These are phyloP conservation scores for Hymenochirus boettgeri DNA, from an alignment of 2,113 vertebrate species.

Conservation along the genomic window DNA sequence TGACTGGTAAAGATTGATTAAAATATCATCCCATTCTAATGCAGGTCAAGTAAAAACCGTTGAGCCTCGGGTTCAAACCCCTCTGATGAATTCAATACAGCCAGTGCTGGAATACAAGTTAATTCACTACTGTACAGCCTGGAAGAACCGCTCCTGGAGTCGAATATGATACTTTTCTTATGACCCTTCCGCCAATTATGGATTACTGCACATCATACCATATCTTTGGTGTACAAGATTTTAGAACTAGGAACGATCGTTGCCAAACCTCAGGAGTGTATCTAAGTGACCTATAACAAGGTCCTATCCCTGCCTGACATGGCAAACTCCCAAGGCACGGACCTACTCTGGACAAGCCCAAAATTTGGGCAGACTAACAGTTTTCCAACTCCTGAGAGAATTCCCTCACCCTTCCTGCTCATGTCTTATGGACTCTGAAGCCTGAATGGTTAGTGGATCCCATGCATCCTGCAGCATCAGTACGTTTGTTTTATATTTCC, in stretches of 20 bases:
- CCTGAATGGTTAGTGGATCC: slow-evolving; percentile 52
- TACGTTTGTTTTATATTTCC: slow-evolving; percentile 39
- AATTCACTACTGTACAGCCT: slow-evolving; percentile 54
- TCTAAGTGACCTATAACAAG: slow-evolving; percentile 38
- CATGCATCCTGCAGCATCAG: slow-evolving; percentile 24
- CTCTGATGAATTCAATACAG: slow-evolving; percentile 47
- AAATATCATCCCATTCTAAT: slow-evolving; percentile 3
- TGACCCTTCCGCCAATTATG: slow-evolving; percentile 41
- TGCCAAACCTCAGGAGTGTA: slow-evolving; percentile 4
- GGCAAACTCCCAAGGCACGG: slow-evolving; percentile 44
- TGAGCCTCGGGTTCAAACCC: slow-evolving; percentile 7
- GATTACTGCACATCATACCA: slow-evolving; percentile 50
- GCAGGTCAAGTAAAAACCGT: slow-evolving; percentile 28
- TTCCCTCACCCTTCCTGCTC: slow-evolving; percentile 45
- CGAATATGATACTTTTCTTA: slow-evolving; percentile 54
- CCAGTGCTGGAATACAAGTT: slow-evolving; percentile 55
- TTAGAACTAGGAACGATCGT: slow-evolving; percentile 55
- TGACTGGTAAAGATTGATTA: slow-evolving; percentile 21
- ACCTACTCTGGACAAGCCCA: slow-evolving; percentile 51
- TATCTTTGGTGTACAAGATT: slow-evolving; percentile 44
- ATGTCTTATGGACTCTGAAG: slow-evolving; percentile 52
- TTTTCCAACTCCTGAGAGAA: slow-evolving; percentile 40
- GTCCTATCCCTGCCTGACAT: slow-evolving; percentile 30
- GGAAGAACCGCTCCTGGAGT: neutral
- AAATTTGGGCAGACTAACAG: neutral